Evolutionary conservation across 2,797 vertebrate genomes (phyloP).

Genomic region (Alfaro cultratus): DNA sequence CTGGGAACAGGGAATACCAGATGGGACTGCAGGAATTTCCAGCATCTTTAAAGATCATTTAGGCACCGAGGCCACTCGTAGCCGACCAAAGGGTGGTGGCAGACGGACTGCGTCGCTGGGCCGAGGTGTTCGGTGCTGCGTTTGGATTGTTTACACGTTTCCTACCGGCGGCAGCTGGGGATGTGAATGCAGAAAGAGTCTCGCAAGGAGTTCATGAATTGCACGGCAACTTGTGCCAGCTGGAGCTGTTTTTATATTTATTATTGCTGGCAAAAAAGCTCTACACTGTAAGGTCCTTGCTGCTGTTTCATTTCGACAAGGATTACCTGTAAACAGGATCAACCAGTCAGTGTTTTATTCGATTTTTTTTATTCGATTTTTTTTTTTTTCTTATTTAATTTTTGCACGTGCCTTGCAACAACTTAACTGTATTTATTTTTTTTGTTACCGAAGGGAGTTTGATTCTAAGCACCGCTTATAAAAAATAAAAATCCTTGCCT

Average conservation of each 20-base stretch:
- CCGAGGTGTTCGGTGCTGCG: conserved; percentile 42
- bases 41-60: conserved; percentile 69
- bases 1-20: conserved; percentile 62
- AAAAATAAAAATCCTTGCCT: conserved; percentile 27
- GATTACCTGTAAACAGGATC: conserved; percentile 29
- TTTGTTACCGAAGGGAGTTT: conserved; percentile 27
- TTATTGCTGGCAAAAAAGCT: conserved; percentile 48
- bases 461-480: conserved; percentile 36
- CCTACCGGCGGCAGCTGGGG: conserved; percentile 45
- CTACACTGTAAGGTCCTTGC: conserved; percentile 48
- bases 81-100: conserved; percentile 55
- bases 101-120: conserved; percentile 56
- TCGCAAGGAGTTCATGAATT: conserved; percentile 56
- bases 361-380: neutral
- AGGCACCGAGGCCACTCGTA: conserved; percentile 51
- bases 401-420: conserved; percentile 47
- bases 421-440: too few species aligned
- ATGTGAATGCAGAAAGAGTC: conserved; percentile 62
- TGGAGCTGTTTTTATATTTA: conserved; percentile 55
- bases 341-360: conserved; percentile 16
- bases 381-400: neutral
- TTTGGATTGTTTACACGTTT: conserved; percentile 57
- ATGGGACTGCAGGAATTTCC: conserved; percentile 71
- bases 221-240: conserved; percentile 53
- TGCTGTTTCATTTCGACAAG: conserved; percentile 37